A percentile compares a stretch with the other conserved stretches of the same genome.
phyloP scores from a whole-genome alignment of 2,113 vertebrate species.

The Piaya cayana region DNA sequence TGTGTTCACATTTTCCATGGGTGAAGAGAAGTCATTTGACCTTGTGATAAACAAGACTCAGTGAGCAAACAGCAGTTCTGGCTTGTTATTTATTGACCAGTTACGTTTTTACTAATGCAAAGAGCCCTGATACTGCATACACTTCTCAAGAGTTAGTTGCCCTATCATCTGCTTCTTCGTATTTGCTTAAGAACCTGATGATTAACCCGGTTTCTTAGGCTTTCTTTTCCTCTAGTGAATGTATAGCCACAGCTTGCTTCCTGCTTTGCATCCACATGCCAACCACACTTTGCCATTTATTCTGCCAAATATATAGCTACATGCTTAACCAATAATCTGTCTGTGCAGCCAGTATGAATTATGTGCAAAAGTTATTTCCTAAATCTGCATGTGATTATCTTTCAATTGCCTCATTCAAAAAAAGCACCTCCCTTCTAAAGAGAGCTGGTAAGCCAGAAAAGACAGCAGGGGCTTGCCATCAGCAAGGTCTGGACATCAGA shows the following conservation, averaged over 20 bases:
- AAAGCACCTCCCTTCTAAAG: neutral
- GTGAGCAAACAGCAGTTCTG: neutral
- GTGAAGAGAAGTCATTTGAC: constrained; percentile 66
- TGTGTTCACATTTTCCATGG: constrained; percentile 61
- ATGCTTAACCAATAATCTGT: constrained; percentile 48
- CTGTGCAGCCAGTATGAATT: constrained; percentile 64
- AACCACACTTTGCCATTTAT: constrained; percentile 59
- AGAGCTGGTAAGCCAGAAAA: neutral
- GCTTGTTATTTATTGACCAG: constrained; percentile 9
- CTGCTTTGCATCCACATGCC: neutral
- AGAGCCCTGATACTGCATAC: neutral
- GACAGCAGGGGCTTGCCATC: neutral
- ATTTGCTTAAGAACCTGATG: neutral
- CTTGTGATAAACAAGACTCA: constrained; percentile 39
- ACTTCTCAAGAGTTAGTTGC: neutral
- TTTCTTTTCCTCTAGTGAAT: constrained; percentile 38
- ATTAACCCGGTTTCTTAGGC: neutral
- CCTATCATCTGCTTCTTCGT: neutral
- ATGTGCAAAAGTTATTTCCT: constrained; percentile 38
- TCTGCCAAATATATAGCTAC: constrained; percentile 53
- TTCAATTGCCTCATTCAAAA: neutral
- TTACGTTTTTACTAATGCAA: neutral
- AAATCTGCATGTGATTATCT: constrained; percentile 59
- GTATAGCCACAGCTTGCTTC: constrained; percentile 22
- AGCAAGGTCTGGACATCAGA: too few species aligned